Evolutionary conservation across 2,797 vertebrate species (phyloP).

Genomic region (Dermochelys coriacea): DNA sequence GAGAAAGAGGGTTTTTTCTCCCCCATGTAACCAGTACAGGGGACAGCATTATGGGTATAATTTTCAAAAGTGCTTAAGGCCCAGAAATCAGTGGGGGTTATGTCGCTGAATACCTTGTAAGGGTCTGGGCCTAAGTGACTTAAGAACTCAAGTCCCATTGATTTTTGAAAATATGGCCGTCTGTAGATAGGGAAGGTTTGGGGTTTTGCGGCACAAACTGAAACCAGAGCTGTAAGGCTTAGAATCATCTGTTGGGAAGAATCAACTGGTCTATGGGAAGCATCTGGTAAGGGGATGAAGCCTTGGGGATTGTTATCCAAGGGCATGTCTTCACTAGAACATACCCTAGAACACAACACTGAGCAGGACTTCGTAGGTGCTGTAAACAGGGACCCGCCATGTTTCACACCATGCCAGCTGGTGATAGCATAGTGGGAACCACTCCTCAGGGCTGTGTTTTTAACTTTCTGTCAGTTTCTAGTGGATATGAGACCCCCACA

Average conservation of each 20-base stretch:
- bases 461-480: background rate
- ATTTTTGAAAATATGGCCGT: background rate
- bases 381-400: background rate
- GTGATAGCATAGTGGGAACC: background rate
- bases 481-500: background rate
- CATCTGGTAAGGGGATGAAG: background rate
- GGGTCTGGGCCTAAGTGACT: too few species aligned
- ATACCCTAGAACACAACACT: background rate
- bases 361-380: background rate
- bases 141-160: too few species aligned
- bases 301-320: background rate
- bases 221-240: background rate
- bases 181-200: background rate
- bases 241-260: background rate
- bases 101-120: background rate
- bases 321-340: background rate
- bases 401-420: background rate
- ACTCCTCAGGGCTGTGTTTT: background rate
- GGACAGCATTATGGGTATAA: background rate
- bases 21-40: background rate
- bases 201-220: background rate
- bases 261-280: background rate
- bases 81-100: background rate
- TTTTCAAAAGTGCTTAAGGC: background rate
- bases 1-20: background rate